Base-by-base conservation (phyloP, 2,113 vertebrate species). In the Setophaga coronata region DNA sequence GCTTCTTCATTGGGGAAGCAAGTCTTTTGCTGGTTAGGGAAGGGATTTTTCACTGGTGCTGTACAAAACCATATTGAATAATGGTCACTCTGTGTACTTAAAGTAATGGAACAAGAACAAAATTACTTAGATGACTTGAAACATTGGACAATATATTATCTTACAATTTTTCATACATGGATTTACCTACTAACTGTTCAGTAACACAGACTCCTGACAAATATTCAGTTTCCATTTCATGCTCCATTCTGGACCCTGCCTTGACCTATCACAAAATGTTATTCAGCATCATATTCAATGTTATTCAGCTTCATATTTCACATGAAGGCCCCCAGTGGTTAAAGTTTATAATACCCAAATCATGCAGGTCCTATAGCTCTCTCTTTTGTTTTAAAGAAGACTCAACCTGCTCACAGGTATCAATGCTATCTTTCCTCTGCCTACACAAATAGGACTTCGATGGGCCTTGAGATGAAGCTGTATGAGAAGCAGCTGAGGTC, bases 381-480 rank as follows among this genome's bases (percentile, higher is more conserved):
- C 3, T 87, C 3, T 85, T 34, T 43, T 50, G 13, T 58, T 92
- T 89, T 45, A 31, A 74, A 71, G 47, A 82, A 70, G 28, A 58
- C 77, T n/a, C 9, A 62, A 50, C 1, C 7, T 47, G 6, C 7
- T 74, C 1, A 1, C 2, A 67, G 6, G 5, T 50, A 17, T 23
- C 16, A 43, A 1, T 92, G 6, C 5, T 28, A 10, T 48, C 16
- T 82, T 4, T 31, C 40, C 10, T 28, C 24, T 82, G 20, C 18
- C 5, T 56, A 31, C 3, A 34, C 1, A 71, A 87, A 58, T 3
- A 31, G 7, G 18, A 31, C 20, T 10, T 70, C 38, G 24, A 53
- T 4, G 2, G 2, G 23, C 10, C 14, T 72, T 42, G 18, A 26
- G 34, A 4, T 4, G 9, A 65, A 72, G 14, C 7, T 0, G 0